Percentiles rank a stretch among this genome's conserved stretches.
Evolutionary conservation across 2,888 invertebrate species (phyloP).

Genomic region (Thumatha senex): DNA sequence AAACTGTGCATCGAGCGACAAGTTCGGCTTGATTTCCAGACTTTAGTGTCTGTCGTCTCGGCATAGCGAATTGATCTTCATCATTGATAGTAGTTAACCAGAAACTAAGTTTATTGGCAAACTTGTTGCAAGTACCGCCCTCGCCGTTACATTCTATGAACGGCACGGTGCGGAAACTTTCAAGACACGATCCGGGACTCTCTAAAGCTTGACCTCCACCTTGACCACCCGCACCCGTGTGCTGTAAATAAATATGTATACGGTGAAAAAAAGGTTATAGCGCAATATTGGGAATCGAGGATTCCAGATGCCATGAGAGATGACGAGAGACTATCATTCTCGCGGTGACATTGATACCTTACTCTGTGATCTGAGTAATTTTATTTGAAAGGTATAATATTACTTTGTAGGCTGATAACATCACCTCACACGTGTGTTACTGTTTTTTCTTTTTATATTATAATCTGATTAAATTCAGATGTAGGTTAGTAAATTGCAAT

Average conservation of each 20-base stretch:
- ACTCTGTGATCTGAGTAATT: too few relatives aligned
- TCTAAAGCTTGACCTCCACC: constrained; percentile 98
- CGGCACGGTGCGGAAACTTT: constrained; percentile 98
- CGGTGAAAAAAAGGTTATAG: not conserved
- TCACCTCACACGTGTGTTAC: too few relatives aligned
- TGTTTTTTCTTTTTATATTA: too few relatives aligned
- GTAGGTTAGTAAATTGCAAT: too few relatives aligned
- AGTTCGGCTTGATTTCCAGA: constrained; percentile 91
- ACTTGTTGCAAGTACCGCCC: constrained; percentile 96
- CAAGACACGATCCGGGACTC: constrained; percentile 98
- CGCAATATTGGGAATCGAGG: too few relatives aligned
- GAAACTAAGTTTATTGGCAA: constrained; percentile 98
- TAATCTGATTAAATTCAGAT: too few relatives aligned
- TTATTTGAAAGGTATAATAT: too few relatives aligned
- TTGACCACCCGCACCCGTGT: constrained; percentile 98
- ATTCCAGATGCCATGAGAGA: too few relatives aligned
- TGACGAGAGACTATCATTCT: too few relatives aligned
- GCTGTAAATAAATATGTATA: constrained; percentile 85
- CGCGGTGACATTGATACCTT: too few relatives aligned
- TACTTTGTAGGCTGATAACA: too few relatives aligned
- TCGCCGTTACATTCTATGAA: constrained; percentile 99
- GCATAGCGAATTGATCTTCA: constrained; percentile 92
- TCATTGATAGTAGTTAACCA: constrained; percentile 98
- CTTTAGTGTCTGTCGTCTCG: constrained; percentile 95
- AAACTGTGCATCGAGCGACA: constrained; percentile 94